Base-by-base conservation (phyloP, 2,888 invertebrate species). In the Orchesella flavescens region DNA sequence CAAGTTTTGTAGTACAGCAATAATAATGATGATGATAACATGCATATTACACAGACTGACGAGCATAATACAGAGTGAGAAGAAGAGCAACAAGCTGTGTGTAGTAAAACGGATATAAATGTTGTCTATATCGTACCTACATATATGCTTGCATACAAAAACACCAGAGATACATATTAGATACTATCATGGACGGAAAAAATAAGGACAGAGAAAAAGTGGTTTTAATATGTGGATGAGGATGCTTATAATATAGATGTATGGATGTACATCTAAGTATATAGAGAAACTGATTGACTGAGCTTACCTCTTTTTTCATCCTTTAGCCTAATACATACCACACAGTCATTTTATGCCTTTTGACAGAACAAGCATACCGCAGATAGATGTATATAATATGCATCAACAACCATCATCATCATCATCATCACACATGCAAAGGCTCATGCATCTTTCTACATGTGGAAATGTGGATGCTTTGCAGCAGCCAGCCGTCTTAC, bases 161-260 rank as follows among this genome's bases (percentile, higher is more conserved):
- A 59, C n/a, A n/a, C 21, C 12, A 59, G 1, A n/a, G 10, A 59
- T 59, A 17, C 5, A 21, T 5, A 21, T 19, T 12, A 44, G 49
- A 49, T 49, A 49, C 12, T 12, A 74, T 55, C 57, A 24, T 74
- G 74, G 72, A 79, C 17, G 23, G 17, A 72, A 72, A 78, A 79
- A 72, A 79, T 69, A 72, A 63, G 65, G 72, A n/a, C 65, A 53
- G 63, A 53, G 63, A 79, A 79, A 77, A 79, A 78, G 72, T 63
- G 63, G 79, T 53, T 63, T 79, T 46, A 5, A 49, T 12, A 34
- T 21, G 15, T 44, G 53, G 5, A 55, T 34, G 21, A 49, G 15
- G 69, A 53, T 49, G 13, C 17, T n/a, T 49, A 19, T 68, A n/a
- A 5, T 44, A 19, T 44, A 9, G 57, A 17, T 3, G 17, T 19